Base-by-base conservation (phyloP, 2,113 vertebrate genomes). In the Campylomormyrus numenius region DNA sequence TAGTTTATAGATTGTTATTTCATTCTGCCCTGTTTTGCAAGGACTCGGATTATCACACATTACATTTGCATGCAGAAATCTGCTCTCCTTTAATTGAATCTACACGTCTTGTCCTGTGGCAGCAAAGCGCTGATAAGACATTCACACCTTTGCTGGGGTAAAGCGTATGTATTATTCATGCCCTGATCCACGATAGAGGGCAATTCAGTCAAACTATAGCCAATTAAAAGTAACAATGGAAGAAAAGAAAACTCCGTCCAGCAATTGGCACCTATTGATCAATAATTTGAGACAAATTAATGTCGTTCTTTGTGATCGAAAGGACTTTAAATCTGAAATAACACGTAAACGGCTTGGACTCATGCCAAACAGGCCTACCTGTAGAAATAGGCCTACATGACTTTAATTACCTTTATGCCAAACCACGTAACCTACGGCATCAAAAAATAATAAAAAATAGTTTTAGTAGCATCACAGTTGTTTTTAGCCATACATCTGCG, bases 171-270 rank as follows among this genome's bases (percentile, higher is more conserved):
- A 70, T 70, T 70, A 70, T 70, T 70, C 62, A 80, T 80, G 35
- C 17, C 4, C 74, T 19, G 35, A 42, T 42, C 62, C 62, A 70
- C 62, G n/a, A 70, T 31, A 70, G 62, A 70, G 74, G 74, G 46
- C 42, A 85, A 85, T 48, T 88, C 90, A 90, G 7, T 9, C 70
- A 88, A 77, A 92, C 92, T 90, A 91, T 92, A 94, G 93, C 93
- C 91, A 89, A 91, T 92, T 91, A 91, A 89, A 90, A 88, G 88
- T 90, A 92, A 93, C 94, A 24, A 89, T 89, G 90, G 92, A 83
- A 89, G 93, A 93, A 58, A 88, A 87, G 92, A 92, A 87, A 92
- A 92, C 90, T 89, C 91, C 88, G 94, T 94, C 91, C 91, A 87
- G 89, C 74, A 11, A 92, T 94, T 90, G 93, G 92, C 91, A 89